These are phyloP conservation scores for Erpobdella octoculata DNA, from an alignment of 2,888 invertebrate genomes.

Conservation along the genomic window DNA sequence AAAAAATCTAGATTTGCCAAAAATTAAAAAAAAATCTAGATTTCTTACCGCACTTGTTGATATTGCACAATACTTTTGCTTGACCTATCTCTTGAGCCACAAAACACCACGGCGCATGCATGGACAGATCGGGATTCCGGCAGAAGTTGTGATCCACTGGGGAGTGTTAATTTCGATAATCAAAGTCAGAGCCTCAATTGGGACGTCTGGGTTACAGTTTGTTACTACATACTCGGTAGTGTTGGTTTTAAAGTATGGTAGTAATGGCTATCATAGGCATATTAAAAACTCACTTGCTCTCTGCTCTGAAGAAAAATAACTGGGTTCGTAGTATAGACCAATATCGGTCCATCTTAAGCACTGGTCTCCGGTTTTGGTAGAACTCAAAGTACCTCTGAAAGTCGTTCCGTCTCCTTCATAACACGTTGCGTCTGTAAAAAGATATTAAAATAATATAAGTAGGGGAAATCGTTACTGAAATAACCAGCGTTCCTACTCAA, in stretches of 20 bases:
- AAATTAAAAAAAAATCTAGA: background rate
- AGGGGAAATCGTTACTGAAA: no score
- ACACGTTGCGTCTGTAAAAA: conserved; percentile 3
- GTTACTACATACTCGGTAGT: no score
- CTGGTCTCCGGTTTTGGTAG: background rate
- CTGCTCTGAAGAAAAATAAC: background rate
- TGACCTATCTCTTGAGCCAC: conserved; percentile 2
- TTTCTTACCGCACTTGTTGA: conserved; percentile 10
- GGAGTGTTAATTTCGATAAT: background rate
- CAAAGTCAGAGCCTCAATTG: background rate
- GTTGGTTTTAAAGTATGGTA: no score
- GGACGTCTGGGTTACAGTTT: background rate
- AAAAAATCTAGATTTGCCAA: no score
- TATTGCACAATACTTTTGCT: conserved; percentile 12
- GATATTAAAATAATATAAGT: background rate
- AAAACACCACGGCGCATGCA: conserved; percentile 25
- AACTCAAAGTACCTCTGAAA: conserved; percentile 4
- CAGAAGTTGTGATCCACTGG: conserved; percentile 25
- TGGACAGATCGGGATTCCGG: conserved; percentile 11
- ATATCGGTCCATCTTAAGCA: conserved; percentile 17
- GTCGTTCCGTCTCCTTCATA: conserved; percentile 8
- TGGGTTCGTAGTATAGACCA: background rate
- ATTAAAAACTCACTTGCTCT: no score
- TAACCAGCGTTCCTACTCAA: no score
- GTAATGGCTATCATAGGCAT: no score